A percentile compares a stretch with the other conserved stretches of the same genome.
phyloP scores from a whole-genome alignment of 2,113 vertebrate species.

The Gorsachius goisagi region DNA sequence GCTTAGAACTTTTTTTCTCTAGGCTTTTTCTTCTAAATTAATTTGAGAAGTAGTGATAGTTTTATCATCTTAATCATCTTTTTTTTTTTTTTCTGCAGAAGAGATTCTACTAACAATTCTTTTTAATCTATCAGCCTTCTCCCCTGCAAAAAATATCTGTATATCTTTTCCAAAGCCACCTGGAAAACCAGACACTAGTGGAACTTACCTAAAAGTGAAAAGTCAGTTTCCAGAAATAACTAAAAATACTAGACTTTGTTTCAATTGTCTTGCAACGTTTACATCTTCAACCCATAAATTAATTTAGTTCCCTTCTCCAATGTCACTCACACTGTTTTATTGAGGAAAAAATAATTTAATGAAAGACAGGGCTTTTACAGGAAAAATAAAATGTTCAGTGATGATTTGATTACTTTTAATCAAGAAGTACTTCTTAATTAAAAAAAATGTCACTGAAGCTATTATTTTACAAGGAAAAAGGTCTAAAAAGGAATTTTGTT shows the following conservation, averaged over 20 bases:
- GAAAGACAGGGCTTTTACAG: neutral
- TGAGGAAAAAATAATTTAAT: neutral
- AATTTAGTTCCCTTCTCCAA: neutral
- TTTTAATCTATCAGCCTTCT: neutral
- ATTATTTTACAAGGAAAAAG: neutral
- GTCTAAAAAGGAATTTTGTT: fast-evolving
- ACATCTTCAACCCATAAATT: neutral
- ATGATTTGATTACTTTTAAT: neutral
- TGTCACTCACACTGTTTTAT: neutral
- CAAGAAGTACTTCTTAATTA: neutral
- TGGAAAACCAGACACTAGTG: neutral
- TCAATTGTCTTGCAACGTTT: neutral
- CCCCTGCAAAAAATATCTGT: neutral
- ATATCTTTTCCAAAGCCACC: neutral
- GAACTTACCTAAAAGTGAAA: neutral
- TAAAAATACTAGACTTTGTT: neutral
- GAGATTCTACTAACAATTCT: neutral
- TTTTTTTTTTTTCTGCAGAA: neutral
- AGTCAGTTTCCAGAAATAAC: neutral
- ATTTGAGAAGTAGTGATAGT: neutral
- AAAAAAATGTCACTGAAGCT: neutral
- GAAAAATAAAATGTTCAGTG: neutral
- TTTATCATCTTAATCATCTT: neutral
- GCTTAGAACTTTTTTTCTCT: neutral
- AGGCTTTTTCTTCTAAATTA: neutral